Evolutionary conservation across 2,797 vertebrate species (phyloP), one percentile per base, ranked within the genome.

Genomic region (Pseudochaenichthys georgianus): DNA sequence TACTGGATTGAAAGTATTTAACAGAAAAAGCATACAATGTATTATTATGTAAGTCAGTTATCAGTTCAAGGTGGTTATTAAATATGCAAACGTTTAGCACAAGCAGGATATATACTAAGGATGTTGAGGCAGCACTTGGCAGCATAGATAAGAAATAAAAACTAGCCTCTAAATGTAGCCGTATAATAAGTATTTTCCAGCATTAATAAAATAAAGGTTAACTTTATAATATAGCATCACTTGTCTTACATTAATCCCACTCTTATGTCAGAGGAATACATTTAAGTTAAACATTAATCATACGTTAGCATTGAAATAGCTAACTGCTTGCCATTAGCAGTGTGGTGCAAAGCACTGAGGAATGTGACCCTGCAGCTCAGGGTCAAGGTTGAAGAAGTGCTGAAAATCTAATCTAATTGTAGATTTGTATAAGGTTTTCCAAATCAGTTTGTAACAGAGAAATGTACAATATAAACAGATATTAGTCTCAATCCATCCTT

Each of bases 261-360:
- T 68, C n/a, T 50, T 48, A 73, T 58, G 43, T 71, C 17, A 73
- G 50, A 47, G 23, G 64, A 70, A 77, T 16, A n/a, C 28, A 48
- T 65, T 73, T 62, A 59, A 65, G 31, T 64, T 62, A 62, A 66
- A 76, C 68, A 41, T 71, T 54, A 80, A 65, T 79, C 51, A 73
- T 52, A 43, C 67, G 62, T 70, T 21, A 64, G 12, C 6, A 1
- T 5, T 58, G 19, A 70, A 55, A 67, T 9, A 41, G 63, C 47
- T 13, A 66, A 73, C 51, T 19, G 21, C 13, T 48, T 67, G 54
- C 48, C 42, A 3, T 73, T 80, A 78, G 74, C 85, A 76, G 70
- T 23, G 65, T 59, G 68, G 52, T 78, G 82, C 76, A 83, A 85
- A 87, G 82, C 79, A 78, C 67, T 70, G 70, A 87, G 79, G 65